Base-by-base conservation (phyloP, 2,888 invertebrate genomes). In the Digitonthophagus gazella region DNA sequence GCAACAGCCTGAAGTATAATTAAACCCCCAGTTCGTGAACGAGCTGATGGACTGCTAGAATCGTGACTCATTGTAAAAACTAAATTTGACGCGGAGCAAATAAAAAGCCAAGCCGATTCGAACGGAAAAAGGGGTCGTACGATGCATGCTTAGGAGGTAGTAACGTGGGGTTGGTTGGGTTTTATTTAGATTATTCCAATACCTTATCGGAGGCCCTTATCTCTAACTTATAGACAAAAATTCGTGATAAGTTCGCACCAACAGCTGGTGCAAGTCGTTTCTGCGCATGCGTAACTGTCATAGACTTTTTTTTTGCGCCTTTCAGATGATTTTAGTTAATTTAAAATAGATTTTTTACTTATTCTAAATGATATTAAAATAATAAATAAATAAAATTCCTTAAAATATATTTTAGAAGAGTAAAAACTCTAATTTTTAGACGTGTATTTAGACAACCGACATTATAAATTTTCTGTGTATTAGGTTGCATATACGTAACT, bases 51-150 rank as follows among this genome's bases (percentile, higher is more conserved):
- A 72, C 71, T 68, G 72, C n/a, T n/a, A n/a, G n/a, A n/a, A n/a
- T n/a, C 73, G 74, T 78, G 77, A 78, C 76, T 78, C 77, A 78
- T 78, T 72, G 75, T 73, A 69, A 75, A 75, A 76, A 75, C 66
- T 67, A 65, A 58, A 19, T 56, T 19, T 58, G 65, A 67, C 55
- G 28, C 28, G 11, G 11, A 44, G 28, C 28, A 11, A 44, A 44
- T n/a, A 28, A n/a, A 65, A 65, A 16, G 6, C 11, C 28, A 44
- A 44, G 1, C 11, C 3, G 28, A n/a, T n/a, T n/a, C n/a, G n/a
- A n/a, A n/a, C n/a, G n/a, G n/a, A n/a, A n/a, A n/a, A n/a, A n/a
- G n/a, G n/a, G n/a, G n/a, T n/a, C n/a, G n/a, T n/a, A n/a, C n/a
- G n/a, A n/a, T n/a, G n/a, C n/a, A n/a, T n/a, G n/a, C n/a, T n/a